These are phyloP conservation scores for Heliornis fulica DNA, from an alignment of 2,113 vertebrate species.

Conservation along the genomic window DNA sequence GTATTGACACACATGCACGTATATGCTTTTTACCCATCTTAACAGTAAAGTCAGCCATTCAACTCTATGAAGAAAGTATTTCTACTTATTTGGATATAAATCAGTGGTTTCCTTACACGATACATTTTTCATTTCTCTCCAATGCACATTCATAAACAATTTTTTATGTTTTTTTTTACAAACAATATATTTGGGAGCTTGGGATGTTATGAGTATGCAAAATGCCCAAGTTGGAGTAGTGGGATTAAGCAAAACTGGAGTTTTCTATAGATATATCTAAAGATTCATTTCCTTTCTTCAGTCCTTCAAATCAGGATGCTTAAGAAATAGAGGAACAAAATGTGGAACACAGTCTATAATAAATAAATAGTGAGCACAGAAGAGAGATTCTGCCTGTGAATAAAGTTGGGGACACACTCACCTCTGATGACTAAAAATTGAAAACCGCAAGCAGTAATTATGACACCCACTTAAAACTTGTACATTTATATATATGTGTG, in stretches of 20 bases:
- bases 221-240: not conserved
- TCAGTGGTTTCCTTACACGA: not conserved
- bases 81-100: not conserved
- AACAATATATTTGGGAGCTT: not conserved
- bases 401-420: not conserved
- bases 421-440: not conserved
- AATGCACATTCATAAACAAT: not conserved
- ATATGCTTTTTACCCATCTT: not conserved
- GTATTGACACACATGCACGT: not conserved
- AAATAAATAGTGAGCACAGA: not conserved
- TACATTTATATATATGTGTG: accelerated
- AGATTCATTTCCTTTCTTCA: not conserved
- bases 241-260: not conserved
- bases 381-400: not conserved
- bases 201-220: not conserved
- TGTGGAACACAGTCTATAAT: not conserved
- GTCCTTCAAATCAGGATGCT: not conserved
- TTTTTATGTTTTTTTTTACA: constrained; percentile 29
- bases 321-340: not conserved
- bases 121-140: not conserved
- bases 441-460: not conserved
- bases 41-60: not conserved
- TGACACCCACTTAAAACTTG: not conserved
- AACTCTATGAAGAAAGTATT: not conserved
- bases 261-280: not conserved